Conservation (phyloP, 2,888 invertebrate genomes). For the Proisotoma minuta region DNA sequence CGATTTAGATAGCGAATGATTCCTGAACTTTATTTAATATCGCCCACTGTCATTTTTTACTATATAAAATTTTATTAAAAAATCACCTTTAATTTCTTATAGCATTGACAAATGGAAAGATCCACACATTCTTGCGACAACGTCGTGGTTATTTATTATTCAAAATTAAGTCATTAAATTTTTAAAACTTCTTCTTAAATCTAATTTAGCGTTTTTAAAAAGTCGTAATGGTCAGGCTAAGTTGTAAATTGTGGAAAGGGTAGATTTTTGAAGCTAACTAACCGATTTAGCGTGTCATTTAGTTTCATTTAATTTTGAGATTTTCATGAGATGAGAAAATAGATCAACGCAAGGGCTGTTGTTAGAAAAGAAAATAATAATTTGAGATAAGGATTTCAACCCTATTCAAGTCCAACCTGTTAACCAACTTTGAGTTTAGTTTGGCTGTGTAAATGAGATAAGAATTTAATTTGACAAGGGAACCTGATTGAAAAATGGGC, state of each 20-base stretch:
- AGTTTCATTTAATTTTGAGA: background rate
- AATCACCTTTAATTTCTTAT: too few relatives aligned
- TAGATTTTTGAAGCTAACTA: too few relatives aligned
- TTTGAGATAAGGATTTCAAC: conserved; percentile 1
- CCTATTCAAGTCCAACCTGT: conserved; percentile 20
- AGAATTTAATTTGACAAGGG: conserved; percentile 35
- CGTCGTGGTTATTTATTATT: too few relatives aligned
- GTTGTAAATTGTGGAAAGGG: background rate
- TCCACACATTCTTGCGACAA: too few relatives aligned
- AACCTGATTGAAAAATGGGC: conserved; percentile 38
- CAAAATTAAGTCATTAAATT: background rate
- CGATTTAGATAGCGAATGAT: too few relatives aligned
- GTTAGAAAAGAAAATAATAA: background rate
- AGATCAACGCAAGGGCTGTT: background rate
- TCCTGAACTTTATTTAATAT: too few relatives aligned
- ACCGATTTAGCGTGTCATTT: background rate
- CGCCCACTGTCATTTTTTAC: too few relatives aligned
- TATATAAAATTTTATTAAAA: too few relatives aligned
- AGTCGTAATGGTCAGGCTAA: background rate
- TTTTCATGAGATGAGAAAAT: background rate
- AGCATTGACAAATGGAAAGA: too few relatives aligned
- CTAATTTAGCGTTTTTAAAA: background rate
- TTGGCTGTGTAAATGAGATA: conserved; percentile 20
- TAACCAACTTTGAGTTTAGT: background rate
- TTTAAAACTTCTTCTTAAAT: too few relatives aligned